Base-by-base conservation (phyloP, 2,113 vertebrate genomes). In the Callocephalon fimbriatum region DNA sequence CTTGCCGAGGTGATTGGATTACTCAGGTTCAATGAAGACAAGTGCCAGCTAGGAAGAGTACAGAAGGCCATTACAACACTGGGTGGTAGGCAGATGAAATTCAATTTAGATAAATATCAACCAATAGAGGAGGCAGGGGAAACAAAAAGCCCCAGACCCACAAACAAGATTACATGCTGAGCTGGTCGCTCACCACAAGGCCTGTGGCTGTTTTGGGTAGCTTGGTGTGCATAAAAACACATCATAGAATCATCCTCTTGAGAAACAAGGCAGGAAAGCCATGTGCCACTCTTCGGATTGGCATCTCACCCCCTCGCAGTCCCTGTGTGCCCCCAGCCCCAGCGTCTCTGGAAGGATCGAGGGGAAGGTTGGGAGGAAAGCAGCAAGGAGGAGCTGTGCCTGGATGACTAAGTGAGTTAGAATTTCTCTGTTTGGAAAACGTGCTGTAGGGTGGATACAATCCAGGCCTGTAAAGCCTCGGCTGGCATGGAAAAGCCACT, bases 351-450 rank as follows among this genome's bases (percentile, higher is more conserved):
- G 27, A 88, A 65, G 61, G 71, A 56, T 22, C 0, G 0, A 67
- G 44, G n/a, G 37, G 56, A 84, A 66, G 45, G 16, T 8, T 76
- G 45, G 31, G 71, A 80, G 58, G 54, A 90, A 76, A 88, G 86
- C 66, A 82, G 8, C 40, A 44, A 61, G 54, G 32, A 88, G 76
- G 91, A 94, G 79, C 75, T 9, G 12, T 95, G 91, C 65, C 70
- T 83, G 75, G 65, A 71, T 96, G 95, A 95, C 95, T 97, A 92
- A 95, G 83, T 81, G 61, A 93, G 80, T 44, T 96, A 94, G 65
- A 94, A 91, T 96, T 86, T 88, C 58, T 78, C 74, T 90, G 54
- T 90, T 93, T 94, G 56, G 72, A 78, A 94, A 87, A 93, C 8
- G n/a, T 88, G 72, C 40, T 78, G 47, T 42, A 71, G 89, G 83